Evolutionary conservation across 2,888 invertebrate genomes (phyloP), one percentile per base, ranked within the genome.

Genomic region (Leucophenga maculata): DNA sequence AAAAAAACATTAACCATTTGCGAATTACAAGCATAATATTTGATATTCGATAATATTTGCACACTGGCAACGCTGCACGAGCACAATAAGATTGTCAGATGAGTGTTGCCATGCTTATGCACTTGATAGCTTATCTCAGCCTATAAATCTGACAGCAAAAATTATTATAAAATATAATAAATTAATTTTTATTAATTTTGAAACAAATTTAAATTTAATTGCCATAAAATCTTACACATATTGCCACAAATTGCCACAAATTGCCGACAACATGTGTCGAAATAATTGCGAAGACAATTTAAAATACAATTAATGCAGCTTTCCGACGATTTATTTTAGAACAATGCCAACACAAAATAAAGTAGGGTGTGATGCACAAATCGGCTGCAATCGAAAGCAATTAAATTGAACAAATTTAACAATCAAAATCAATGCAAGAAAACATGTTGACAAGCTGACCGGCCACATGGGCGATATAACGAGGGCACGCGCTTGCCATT

Each of bases 321-420:
- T 50, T n/a, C 1, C 50, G 1, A 9, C 39, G 39, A 39, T 39
- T 39, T 39, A 39, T 39, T 39, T 39, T 39, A 11, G 11, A 26
- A 2, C 26, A 2, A 26, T 26, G 26, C 26, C 26, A 26, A n/a
- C n/a, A n/a, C n/a, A n/a, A n/a, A n/a, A 26, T 26, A 26, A 4
- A 26, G 26, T 4, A 39, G 39, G 39, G 39, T 39, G 39, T 39
- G 39, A 6, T 50, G 16, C 50, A 50, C 50, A 50, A 50, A 16
- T 50, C 50, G 16, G n/a, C 6, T 16, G 18, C 8, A n/a, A n/a
- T n/a, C n/a, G 6, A 18, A 13, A 6, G 46, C 46, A 64, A 64
- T 64, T 64, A 64, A 64, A 64, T 22, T 64, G 44, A 64, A 64
- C 62, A 46, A 62, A 46, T 62, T 39, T 39, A 39, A 39, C 39